Conservation (phyloP, 2,888 invertebrate genomes). For the Chrysodeixis includens region DNA sequence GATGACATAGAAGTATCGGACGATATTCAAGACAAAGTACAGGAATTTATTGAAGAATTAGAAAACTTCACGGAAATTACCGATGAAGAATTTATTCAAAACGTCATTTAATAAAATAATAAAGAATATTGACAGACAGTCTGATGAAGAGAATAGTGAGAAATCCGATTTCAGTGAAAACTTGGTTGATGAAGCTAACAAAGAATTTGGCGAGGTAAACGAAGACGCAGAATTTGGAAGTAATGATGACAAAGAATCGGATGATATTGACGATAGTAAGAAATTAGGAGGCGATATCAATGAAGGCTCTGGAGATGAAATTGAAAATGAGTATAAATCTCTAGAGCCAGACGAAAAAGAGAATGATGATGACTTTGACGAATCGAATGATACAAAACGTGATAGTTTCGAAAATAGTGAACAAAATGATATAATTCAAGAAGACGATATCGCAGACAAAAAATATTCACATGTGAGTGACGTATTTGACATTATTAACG, state of each 20-base stretch:
- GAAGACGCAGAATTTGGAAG: neutral
- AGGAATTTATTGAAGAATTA: neutral
- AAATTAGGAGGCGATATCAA: neutral
- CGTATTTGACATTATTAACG: constrained; percentile 48
- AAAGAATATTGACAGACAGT: constrained; percentile 13
- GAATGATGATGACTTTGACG: constrained; percentile 5
- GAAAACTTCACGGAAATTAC: neutral
- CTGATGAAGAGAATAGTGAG: neutral
- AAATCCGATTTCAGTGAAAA: neutral
- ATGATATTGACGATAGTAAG: neutral
- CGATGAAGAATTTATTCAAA: constrained; percentile 43
- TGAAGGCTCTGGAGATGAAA: constrained; percentile 12
- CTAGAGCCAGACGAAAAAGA: neutral
- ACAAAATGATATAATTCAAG: constrained; percentile 7
- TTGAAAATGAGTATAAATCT: neutral
- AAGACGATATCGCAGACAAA: constrained; percentile 11
- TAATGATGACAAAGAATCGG: neutral
- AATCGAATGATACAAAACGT: constrained; percentile 10
- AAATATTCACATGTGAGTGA: constrained; percentile 53
- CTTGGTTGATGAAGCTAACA: neutral
- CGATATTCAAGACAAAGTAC: neutral
- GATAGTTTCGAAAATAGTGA: neutral
- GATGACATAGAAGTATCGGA: constrained; percentile 13
- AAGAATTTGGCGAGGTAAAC: neutral
- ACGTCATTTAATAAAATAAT: constrained; percentile 53